Conservation (phyloP, 2,113 vertebrate genomes). For the Syngnathus scovelli region DNA sequence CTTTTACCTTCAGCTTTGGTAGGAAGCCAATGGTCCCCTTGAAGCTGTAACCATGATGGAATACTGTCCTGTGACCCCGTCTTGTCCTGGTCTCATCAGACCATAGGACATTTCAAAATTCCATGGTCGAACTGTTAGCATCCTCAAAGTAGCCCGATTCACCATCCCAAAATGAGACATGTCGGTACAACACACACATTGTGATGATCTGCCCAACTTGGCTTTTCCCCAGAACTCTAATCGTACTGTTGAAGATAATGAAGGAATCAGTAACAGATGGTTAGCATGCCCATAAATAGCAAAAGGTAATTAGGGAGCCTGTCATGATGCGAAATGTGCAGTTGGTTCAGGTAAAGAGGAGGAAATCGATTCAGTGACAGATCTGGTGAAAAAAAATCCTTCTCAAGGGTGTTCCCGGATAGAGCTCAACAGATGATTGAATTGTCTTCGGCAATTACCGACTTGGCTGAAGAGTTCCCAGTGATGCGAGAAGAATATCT, state of each 20-base stretch:
- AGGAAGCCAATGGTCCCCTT: no score
- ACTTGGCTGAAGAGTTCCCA: background rate
- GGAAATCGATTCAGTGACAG: conserved; percentile 47
- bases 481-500: background rate
- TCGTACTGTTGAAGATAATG: conserved; percentile 90
- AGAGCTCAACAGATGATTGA: conserved; percentile 34
- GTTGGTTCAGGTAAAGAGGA: conserved; percentile 53
- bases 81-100: background rate
- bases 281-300: conserved; percentile 75
- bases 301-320: conserved; percentile 84
- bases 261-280: conserved; percentile 83
- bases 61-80: no score
- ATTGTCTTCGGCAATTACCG: conserved; percentile 22
- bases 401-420: conserved; percentile 38
- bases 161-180: background rate
- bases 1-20: no score
- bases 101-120: background rate
- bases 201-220: conserved; percentile 70
- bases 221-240: conserved; percentile 73
- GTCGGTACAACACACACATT: conserved; percentile 64
- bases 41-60: no score
- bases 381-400: conserved; percentile 38
- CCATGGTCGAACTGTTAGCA: background rate
- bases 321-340: conserved; percentile 67
- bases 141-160: background rate